A percentile compares a stretch with the other conserved stretches of the same genome.
Conservation (phyloP, 1,140 invertebrate genomes). For the Ceratosolen solmsi region DNA sequence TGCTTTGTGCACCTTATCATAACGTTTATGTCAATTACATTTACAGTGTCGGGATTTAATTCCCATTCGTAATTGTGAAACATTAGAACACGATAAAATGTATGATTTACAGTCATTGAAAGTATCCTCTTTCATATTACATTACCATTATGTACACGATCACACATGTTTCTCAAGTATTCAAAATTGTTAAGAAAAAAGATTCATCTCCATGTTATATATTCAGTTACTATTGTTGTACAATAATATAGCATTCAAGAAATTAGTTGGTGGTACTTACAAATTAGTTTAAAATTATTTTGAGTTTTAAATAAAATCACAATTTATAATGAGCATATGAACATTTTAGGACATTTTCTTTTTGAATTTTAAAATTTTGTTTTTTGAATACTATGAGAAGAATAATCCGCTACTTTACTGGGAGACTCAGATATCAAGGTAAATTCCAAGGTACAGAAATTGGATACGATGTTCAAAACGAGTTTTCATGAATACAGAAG, state of each 20-base stretch:
- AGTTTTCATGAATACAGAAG: too few relatives aligned
- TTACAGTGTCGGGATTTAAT: background rate
- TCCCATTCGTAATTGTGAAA: background rate
- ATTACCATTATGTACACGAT: conserved; percentile 5
- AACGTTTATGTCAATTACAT: background rate
- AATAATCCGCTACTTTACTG: background rate
- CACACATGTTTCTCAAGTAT: background rate
- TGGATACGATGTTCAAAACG: too few relatives aligned
- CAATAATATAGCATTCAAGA: background rate
- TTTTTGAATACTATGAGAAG: background rate
- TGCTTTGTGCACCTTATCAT: background rate
- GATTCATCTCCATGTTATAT: background rate
- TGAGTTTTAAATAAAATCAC: background rate
- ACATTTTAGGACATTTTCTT: too few relatives aligned
- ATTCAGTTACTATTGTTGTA: background rate
- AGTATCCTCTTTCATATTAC: conserved; percentile 30
- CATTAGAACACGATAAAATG: conserved; percentile 25
- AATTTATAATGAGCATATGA: too few relatives aligned
- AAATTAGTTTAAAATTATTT: background rate
- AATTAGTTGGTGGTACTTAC: background rate
- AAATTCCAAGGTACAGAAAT: too few relatives aligned
- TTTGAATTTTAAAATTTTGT: background rate
- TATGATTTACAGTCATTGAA: conserved; percentile 40
- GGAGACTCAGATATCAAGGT: background rate
- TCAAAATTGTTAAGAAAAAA: background rate